Conservation (phyloP, 1,140 invertebrate species). For the Drosophila pallidifrons region DNA sequence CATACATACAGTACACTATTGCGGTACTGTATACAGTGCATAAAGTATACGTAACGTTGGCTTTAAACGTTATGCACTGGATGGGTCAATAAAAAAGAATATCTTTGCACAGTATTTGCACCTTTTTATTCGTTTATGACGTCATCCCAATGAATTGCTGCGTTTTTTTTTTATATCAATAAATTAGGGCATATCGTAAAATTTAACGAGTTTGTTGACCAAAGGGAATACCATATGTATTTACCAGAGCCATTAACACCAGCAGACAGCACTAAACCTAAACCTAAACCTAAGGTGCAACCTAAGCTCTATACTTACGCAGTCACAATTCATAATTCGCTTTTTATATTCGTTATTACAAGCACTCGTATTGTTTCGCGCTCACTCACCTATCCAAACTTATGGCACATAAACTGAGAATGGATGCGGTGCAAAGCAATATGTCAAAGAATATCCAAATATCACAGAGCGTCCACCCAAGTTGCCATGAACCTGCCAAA, state of each 20-base stretch:
- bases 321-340: conserved; percentile 1
- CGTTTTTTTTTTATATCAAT: conserved; percentile 23
- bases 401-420: conserved; percentile 92
- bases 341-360: conserved; percentile 3
- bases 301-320: neutral
- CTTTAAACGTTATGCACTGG: conserved; percentile 55
- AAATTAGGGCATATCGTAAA: conserved; percentile 31
- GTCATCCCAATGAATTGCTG: conserved; percentile 39
- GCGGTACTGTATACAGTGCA: conserved; percentile 9
- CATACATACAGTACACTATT: conserved; percentile 7
- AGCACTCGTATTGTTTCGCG: too few relatives aligned
- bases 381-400: conserved; percentile 89
- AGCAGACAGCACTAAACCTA: conserved; percentile 4
- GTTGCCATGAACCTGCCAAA: conserved; percentile 89
- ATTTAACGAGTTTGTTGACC: conserved; percentile 26
- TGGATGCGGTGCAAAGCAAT: conserved; percentile 94
- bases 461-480: conserved; percentile 92
- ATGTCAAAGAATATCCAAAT: conserved; percentile 97
- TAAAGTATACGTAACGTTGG: conserved; percentile 21
- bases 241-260: conserved; percentile 4
- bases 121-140: conserved; percentile 62
- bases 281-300: neutral
- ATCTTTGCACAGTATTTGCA: conserved; percentile 70
- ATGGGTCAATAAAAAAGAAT: conserved; percentile 76
- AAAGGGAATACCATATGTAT: conserved; percentile 20